Conservation (phyloP, 1,140 invertebrate genomes). For the Oncopodura yosiiana region DNA sequence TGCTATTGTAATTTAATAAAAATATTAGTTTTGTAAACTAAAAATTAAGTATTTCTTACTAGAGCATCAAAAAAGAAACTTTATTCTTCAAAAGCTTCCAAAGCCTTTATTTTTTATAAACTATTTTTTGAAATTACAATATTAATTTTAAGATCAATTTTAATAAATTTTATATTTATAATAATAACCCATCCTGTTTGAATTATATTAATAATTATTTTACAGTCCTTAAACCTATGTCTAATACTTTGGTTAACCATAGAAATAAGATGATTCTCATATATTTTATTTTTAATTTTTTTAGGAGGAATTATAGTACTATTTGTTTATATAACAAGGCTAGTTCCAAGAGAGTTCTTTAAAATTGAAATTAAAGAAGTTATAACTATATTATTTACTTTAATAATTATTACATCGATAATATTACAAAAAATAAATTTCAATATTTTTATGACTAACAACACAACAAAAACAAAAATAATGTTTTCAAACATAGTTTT, state of each 20-base stretch:
- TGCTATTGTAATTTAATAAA: conserved; percentile 35
- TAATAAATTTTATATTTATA: conserved; percentile 6
- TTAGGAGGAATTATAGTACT: conserved; percentile 35
- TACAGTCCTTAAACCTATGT: conserved; percentile 23
- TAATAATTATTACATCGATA: conserved; percentile 1
- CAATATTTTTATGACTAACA: background rate
- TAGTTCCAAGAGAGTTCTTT: conserved; percentile 32
- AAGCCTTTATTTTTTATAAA: conserved; percentile 34
- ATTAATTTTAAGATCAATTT: background rate
- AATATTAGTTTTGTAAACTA: conserved; percentile 36
- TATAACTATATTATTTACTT: conserved; percentile 5
- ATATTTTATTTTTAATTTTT: conserved; percentile 35
- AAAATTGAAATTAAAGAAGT: background rate
- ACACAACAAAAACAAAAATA: background rate
- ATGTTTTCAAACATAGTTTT: background rate
- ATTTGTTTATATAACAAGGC: conserved; percentile 34
- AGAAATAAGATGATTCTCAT: conserved; percentile 23
- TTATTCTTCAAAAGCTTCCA: conserved; percentile 28
- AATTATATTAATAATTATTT: conserved; percentile 16
- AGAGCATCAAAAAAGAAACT: conserved; percentile 18
- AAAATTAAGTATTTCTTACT: conserved; percentile 16
- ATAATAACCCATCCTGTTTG: conserved; percentile 10
- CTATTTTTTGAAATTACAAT: conserved; percentile 13
- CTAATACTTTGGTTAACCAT: conserved; percentile 3
- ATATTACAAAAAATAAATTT: background rate